phyloP scores from a whole-genome alignment of 2,113 vertebrate species.

The Mungos mungo region DNA sequence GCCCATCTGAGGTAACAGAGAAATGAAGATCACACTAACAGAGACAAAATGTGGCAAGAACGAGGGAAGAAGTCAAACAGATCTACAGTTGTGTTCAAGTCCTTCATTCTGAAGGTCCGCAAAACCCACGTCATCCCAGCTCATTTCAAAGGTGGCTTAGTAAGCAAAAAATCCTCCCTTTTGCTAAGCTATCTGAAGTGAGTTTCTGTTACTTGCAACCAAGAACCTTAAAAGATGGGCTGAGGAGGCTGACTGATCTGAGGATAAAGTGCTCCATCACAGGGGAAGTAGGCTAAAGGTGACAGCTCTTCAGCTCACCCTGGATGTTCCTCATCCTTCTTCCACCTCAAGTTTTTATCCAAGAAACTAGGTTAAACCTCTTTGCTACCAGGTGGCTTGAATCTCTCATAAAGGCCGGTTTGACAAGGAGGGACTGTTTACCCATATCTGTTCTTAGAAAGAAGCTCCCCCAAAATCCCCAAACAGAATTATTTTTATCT shows the following conservation, averaged over 20 bases:
- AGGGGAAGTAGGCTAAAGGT: constrained; percentile 31
- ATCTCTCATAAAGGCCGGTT: not conserved
- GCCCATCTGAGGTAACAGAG: not conserved
- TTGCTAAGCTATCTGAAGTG: not conserved
- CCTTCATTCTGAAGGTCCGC: not conserved
- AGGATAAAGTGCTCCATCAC: not conserved
- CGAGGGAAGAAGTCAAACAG: not conserved
- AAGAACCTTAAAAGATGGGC: not conserved
- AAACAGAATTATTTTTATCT: constrained; percentile 39
- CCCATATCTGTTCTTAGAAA: constrained; percentile 23
- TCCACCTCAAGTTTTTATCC: not conserved
- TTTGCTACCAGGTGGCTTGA: constrained; percentile 43
- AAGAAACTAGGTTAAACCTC: constrained; percentile 69
- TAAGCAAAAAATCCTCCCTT: not conserved
- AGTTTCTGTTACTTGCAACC: not conserved
- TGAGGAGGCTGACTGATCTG: not conserved
- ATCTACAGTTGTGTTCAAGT: not conserved
- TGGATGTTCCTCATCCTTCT: not conserved
- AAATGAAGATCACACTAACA: not conserved
- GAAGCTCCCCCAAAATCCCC: not conserved
- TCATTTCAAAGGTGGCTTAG: not conserved
- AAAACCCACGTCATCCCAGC: not conserved
- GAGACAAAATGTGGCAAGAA: not conserved
- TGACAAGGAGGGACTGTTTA: not conserved
- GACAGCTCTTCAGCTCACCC: not conserved